Conservation (phyloP, 2,797 vertebrate genomes). For the Monodelphis domestica region DNA sequence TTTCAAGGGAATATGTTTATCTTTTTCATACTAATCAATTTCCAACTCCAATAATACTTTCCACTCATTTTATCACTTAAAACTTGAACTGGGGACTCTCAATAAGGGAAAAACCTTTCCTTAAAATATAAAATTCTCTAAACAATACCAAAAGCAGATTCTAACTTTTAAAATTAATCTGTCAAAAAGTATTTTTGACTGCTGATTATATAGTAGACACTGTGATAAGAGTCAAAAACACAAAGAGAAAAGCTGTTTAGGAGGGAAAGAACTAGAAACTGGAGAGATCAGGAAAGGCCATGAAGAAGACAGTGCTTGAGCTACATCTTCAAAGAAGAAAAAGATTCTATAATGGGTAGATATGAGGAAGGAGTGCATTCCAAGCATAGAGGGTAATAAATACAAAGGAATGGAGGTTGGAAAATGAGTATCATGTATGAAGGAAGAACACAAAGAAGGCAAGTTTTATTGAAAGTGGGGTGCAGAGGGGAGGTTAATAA, state of each 20-base stretch:
- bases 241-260: not conserved
- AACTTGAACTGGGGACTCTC: not conserved
- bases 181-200: not conserved
- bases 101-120: not conserved
- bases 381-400: not conserved
- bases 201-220: not conserved
- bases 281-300: not conserved
- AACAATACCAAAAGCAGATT: not conserved
- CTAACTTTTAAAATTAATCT: not conserved
- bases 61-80: not conserved
- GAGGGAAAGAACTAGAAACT: not conserved
- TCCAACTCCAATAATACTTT: slow-evolving; percentile 30
- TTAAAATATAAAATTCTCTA: not conserved
- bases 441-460: too few relatives aligned
- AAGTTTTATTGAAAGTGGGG: too few relatives aligned
- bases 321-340: not conserved
- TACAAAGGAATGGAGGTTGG: not conserved
- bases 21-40: not conserved
- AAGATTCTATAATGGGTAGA: not conserved
- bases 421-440: not conserved
- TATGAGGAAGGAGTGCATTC: not conserved
- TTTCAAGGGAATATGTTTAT: not conserved
- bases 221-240: not conserved
- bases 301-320: not conserved
- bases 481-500: too few relatives aligned